Conservation (phyloP, 2,888 invertebrate species). For the Scotopteryx bipunctaria region DNA sequence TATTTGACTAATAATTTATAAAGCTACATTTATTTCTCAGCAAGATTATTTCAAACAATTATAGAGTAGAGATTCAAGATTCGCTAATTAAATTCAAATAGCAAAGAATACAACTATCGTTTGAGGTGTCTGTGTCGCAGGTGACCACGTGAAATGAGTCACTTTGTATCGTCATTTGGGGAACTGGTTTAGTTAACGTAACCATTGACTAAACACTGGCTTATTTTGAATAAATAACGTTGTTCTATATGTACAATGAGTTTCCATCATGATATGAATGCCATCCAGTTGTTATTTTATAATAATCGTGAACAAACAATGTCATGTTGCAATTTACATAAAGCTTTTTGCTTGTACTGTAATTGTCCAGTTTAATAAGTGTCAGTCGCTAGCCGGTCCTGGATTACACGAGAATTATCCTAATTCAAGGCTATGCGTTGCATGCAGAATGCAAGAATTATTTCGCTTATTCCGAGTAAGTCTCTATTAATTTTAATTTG, state of each 20-base stretch:
- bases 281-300: slow-evolving; percentile 55
- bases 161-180: slow-evolving; percentile 31
- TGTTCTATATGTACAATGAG: slow-evolving; percentile 6
- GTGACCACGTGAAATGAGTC: slow-evolving; percentile 31
- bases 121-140: slow-evolving; percentile 16
- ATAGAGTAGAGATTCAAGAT: neutral
- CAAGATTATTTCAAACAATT: neutral
- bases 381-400: slow-evolving; percentile 46
- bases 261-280: slow-evolving; percentile 54
- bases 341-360: slow-evolving; percentile 59
- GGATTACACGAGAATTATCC: slow-evolving; percentile 59
- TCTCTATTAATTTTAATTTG: slow-evolving; percentile 35
- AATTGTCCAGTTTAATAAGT: slow-evolving; percentile 62
- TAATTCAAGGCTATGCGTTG: slow-evolving; percentile 61
- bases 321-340: slow-evolving; percentile 62
- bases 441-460: slow-evolving; percentile 47
- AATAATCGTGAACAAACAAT: slow-evolving; percentile 51
- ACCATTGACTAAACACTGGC: slow-evolving; percentile 22
- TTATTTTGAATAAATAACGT: slow-evolving; percentile 21
- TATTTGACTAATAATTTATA: too few relatives aligned
- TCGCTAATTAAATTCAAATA: neutral
- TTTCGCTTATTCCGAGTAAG: slow-evolving; percentile 29
- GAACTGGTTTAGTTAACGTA: slow-evolving; percentile 29
- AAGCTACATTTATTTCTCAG: neutral
- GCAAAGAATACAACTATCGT: neutral